Evolutionary conservation across 2,888 invertebrate species (phyloP), one percentile per base, ranked within the genome.

Genomic region (Tetropium fuscum): DNA sequence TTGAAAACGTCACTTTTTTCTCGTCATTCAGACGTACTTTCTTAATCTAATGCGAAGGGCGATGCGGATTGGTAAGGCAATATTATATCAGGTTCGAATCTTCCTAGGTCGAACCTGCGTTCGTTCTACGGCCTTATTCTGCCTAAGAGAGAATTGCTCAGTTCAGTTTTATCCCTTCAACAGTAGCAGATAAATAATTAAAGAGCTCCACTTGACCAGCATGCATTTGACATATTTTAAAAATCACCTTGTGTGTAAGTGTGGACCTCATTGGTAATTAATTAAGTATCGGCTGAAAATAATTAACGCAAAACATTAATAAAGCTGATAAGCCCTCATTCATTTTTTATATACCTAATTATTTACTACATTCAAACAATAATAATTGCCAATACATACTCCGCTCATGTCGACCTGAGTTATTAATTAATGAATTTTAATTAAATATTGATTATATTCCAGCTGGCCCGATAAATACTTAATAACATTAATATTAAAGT

Each of bases 301-400:
- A 51, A 57, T 57, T 22, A 51, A 57, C 22, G 44, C 51, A 15
- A 34, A 51, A 49, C 36, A 44, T 44, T 27, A 44, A 44, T 44
- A 30, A 27, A 44, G 10, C 27, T 10, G 27, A 27, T 27, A 15
- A 7, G 27, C 11, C 11, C 34, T 15, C 15, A 34, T 15, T 51
- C 13, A 36, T 41, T 44, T 48, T 51, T 20, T 43, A 22, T 34
- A 25, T 15, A 27, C 27, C 44, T 48, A 57, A 57, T 57, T 57
- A 51, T 49, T 57, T 57, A 36, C 25, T 57, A 51, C 36, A 44
- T 49, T 18, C 43, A 27, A 51, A 49, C 57, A 51, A 19, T n/a
- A n/a, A n/a, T n/a, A n/a, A n/a, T 27, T 15, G 38, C 38, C 49
- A 45, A 10, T 54, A 43, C 44, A 34, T 34, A 34, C 15, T 13